phyloP scores from a whole-genome alignment of 2,797 vertebrate genomes.

The Phaenicophaeus curvirostris region DNA sequence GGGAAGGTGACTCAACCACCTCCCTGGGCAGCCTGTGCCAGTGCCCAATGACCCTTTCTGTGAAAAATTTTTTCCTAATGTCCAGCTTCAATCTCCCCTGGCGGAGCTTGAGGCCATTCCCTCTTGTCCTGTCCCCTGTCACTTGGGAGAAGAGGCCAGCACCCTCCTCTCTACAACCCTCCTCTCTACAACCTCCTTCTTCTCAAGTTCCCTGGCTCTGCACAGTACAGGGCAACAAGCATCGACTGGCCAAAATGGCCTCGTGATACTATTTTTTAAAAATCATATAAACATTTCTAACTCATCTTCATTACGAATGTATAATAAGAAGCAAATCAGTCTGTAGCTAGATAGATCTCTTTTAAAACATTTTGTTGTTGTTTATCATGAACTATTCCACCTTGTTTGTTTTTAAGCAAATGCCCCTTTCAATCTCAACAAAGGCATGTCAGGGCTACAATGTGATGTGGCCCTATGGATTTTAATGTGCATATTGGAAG shows the following conservation, averaged over 20 bases:
- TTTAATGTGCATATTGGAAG: background rate
- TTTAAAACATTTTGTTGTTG: background rate
- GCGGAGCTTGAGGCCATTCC: too few relatives aligned
- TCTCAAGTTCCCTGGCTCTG: background rate
- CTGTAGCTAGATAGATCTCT: background rate
- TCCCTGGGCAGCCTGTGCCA: too few relatives aligned
- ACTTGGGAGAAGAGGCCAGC: too few relatives aligned
- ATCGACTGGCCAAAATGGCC: background rate
- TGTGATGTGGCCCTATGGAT: background rate
- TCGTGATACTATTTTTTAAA: background rate
- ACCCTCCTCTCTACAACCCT: too few relatives aligned
- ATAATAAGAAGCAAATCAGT: background rate
- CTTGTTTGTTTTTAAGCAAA: background rate
- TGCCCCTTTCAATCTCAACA: background rate
- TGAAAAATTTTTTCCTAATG: too few relatives aligned
- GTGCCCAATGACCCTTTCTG: too few relatives aligned
- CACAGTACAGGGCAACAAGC: background rate
- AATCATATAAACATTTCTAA: background rate
- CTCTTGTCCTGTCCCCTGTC: too few relatives aligned
- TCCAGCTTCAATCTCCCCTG: too few relatives aligned
- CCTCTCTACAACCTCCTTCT: too few relatives aligned
- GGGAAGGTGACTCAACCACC: too few relatives aligned
- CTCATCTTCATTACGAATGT: background rate
- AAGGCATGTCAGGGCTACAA: background rate
- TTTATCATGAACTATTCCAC: background rate